Evolutionary conservation across 1,140 invertebrate genomes (phyloP).

Genomic region (Nomia melanderi): DNA sequence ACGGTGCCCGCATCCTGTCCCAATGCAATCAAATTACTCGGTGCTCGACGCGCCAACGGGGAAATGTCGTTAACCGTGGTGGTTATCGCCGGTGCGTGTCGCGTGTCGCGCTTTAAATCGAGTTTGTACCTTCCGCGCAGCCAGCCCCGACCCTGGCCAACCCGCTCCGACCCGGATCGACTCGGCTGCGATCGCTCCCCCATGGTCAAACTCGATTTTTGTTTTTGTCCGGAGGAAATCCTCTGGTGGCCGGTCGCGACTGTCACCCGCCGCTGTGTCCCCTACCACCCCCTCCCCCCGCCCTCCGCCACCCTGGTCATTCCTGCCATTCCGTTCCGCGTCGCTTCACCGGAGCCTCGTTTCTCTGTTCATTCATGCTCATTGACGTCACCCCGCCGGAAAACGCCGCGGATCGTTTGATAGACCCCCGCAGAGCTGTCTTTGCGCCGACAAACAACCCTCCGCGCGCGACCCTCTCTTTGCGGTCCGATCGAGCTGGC

Average conservation of each 20-base stretch:
- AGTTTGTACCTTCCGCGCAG: slow-evolving; percentile 72
- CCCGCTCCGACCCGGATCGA: slow-evolving; percentile 19
- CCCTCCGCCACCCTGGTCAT: not conserved
- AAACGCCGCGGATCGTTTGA: not conserved
- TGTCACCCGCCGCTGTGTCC: not conserved
- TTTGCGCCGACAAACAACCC: not conserved
- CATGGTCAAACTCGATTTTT: slow-evolving; percentile 59
- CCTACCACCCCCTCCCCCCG: not conserved
- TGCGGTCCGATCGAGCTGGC: not conserved
- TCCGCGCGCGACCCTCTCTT: no score
- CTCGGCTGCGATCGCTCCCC: slow-evolving; percentile 40
- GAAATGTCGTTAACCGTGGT: slow-evolving; percentile 78
- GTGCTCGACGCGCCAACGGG: slow-evolving; percentile 76
- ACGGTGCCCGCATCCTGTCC: slow-evolving; percentile 57
- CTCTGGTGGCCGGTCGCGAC: slow-evolving; percentile 13
- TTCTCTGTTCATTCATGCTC: slow-evolving; percentile 3
- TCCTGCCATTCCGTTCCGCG: slow-evolving; percentile 47
- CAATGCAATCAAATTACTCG: slow-evolving; percentile 76
- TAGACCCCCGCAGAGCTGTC: not conserved
- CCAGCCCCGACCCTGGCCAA: no score
- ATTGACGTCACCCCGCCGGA: not conserved
- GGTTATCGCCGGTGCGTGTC: slow-evolving; percentile 77
- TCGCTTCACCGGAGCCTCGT: slow-evolving; percentile 24
- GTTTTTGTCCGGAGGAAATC: slow-evolving; percentile 56
- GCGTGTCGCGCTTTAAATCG: slow-evolving; percentile 77